Base-by-base conservation (phyloP, 2,888 invertebrate species). In the Melanargia galathea region DNA sequence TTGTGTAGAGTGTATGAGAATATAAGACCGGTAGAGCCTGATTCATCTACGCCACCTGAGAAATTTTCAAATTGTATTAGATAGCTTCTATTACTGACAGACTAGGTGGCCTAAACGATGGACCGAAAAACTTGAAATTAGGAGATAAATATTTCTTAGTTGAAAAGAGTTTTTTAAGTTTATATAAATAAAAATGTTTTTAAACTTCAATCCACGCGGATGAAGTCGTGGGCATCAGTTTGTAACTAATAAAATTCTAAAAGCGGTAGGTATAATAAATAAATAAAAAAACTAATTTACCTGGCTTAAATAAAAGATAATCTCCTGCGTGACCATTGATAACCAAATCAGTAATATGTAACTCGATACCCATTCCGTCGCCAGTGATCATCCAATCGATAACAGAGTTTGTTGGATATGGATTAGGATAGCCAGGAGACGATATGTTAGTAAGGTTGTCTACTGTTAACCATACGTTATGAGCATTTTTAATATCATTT, bases 221-320 rank as follows among this genome's bases (percentile, higher is more conserved):
- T n/a, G n/a, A n/a, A n/a, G n/a, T n/a, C n/a, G n/a, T n/a, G n/a
- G n/a, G n/a, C n/a, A n/a, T n/a, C n/a, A n/a, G n/a, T n/a, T n/a
- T n/a, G n/a, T n/a, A n/a, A n/a, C n/a, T n/a, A n/a, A n/a, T n/a
- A n/a, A n/a, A n/a, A n/a, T n/a, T n/a, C n/a, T n/a, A n/a, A n/a
- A n/a, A n/a, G n/a, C n/a, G n/a, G n/a, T n/a, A 30, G 6, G 6
- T 5, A 30, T 7, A 8, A 30, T 3, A 7, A 30, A 52, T 13
- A 18, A 30, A n/a, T 4, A 18, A 46, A n/a, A 35, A 18, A 16
- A 16, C 2, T 40, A 52, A 22, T 2, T 54, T 59, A 68, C 92
- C 92, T 75, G 92, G 92, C 75, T 84, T 88, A 0, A 92, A 73
- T 16, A 91, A 71, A 7, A 92, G 73, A 62, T 87, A 92, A 65